Percentiles rank a stretch among this genome's conserved stretches.
phyloP scores from a whole-genome alignment of 1,140 invertebrate species.

The Caenorhabditis tropicalis region DNA sequence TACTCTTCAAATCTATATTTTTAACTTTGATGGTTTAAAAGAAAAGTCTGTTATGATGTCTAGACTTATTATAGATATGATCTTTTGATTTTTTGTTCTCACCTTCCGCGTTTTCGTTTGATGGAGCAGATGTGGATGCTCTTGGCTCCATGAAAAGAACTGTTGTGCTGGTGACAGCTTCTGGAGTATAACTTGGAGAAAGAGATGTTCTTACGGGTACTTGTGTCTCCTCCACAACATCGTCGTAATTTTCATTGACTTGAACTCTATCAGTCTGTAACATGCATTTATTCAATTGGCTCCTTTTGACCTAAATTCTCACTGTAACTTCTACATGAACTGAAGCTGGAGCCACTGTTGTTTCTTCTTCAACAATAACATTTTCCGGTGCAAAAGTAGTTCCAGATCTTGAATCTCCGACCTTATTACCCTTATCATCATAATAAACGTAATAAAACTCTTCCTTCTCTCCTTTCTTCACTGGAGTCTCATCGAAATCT shows the following conservation, averaged over 20 bases:
- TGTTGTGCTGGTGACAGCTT: background rate
- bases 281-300: too few relatives aligned
- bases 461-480: constrained; percentile 24
- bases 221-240: background rate
- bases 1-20: too few relatives aligned
- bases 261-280: background rate
- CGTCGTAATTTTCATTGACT: constrained; percentile 28
- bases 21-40: too few relatives aligned
- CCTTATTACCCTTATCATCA: constrained; percentile 21
- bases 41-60: too few relatives aligned
- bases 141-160: background rate
- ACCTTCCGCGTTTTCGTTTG: background rate
- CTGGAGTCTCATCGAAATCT: constrained; percentile 2
- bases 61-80: background rate
- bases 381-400: constrained; percentile 12
- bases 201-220: constrained; percentile 7
- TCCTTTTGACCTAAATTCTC: background rate
- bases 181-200: constrained; percentile 9
- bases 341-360: background rate
- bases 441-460: constrained; percentile 31
- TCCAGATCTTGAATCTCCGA: constrained; percentile 26
- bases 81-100: background rate
- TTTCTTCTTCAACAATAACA: constrained; percentile 2
- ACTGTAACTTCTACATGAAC: constrained; percentile 24
- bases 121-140: background rate